phyloP scores from a whole-genome alignment of 1,140 invertebrate species.

The silkworm (Bombyx mori) region DNA sequence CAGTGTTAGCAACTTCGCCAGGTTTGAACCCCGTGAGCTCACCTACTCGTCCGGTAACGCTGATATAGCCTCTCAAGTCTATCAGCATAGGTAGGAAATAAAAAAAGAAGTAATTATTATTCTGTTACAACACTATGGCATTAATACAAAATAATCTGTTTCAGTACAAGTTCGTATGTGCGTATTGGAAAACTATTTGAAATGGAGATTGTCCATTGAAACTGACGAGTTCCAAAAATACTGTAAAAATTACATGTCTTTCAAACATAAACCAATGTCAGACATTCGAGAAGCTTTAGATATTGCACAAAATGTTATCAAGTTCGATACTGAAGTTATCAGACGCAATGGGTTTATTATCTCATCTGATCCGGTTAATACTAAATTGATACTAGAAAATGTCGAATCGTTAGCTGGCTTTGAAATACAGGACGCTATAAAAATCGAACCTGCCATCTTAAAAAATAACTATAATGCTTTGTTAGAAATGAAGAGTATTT shows the following conservation, averaged over 20 bases:
- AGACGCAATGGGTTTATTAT: slow-evolving; percentile 71
- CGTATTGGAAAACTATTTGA: slow-evolving; percentile 63
- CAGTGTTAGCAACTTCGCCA: too few species aligned
- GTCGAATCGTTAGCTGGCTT: slow-evolving; percentile 62
- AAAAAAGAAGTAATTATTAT: too few species aligned
- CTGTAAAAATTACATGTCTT: slow-evolving; percentile 65
- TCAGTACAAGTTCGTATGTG: slow-evolving; percentile 62
- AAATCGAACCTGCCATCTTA: slow-evolving; percentile 69
- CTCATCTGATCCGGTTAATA: slow-evolving; percentile 68
- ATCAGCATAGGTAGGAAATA: too few species aligned
- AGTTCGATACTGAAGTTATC: slow-evolving; percentile 60
- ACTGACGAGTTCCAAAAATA: slow-evolving; percentile 61
- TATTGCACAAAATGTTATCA: slow-evolving; percentile 58
- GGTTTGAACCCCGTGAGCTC: too few species aligned
- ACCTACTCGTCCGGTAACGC: too few species aligned
- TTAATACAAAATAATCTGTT: slow-evolving; percentile 5
- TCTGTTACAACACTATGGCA: background rate
- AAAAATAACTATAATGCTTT: slow-evolving; percentile 68
- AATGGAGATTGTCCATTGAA: slow-evolving; percentile 60
- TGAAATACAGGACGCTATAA: slow-evolving; percentile 65
- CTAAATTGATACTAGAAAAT: slow-evolving; percentile 67
- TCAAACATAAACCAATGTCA: slow-evolving; percentile 69
- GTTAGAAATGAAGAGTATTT: slow-evolving; percentile 59
- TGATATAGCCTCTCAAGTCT: too few species aligned
- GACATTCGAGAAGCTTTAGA: slow-evolving; percentile 66